Evolutionary conservation across 1,140 invertebrate species (phyloP).

Genomic region (Drosophila arizonae): DNA sequence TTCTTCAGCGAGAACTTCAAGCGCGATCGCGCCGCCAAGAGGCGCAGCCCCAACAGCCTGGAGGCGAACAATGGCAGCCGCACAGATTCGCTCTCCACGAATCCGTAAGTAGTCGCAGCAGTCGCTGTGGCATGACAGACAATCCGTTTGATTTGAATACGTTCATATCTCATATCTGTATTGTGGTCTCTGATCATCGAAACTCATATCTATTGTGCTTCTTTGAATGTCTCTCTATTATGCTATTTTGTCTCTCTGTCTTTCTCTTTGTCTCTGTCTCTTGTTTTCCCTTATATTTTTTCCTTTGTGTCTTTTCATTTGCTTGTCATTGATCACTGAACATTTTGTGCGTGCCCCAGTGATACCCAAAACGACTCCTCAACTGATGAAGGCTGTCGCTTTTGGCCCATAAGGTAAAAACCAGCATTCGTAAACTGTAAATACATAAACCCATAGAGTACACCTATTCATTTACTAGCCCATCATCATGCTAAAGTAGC

Average conservation of each 20-base stretch:
- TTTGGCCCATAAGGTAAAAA: constrained; percentile 82
- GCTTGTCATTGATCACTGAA: constrained; percentile 73
- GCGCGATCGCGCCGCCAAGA: constrained; percentile 30
- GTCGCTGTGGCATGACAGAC: background rate
- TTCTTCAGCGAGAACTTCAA: constrained; percentile 63
- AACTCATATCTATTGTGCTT: constrained; percentile 56
- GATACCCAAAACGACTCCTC: constrained; percentile 73
- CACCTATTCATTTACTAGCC: background rate
- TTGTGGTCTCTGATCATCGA: constrained; percentile 24
- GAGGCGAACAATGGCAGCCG: constrained; percentile 76
- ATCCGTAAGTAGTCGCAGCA: constrained; percentile 63
- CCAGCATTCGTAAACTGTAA: constrained; percentile 54
- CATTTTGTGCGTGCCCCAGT: constrained; percentile 66
- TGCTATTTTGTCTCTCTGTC: constrained; percentile 41
- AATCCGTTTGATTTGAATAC: constrained; percentile 12
- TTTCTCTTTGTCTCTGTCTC: constrained; percentile 26
- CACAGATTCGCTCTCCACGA: constrained; percentile 68
- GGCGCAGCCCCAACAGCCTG: constrained; percentile 59
- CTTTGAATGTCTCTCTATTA: constrained; percentile 27
- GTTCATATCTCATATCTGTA: constrained; percentile 24
- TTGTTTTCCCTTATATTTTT: constrained; percentile 34
- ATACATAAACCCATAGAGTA: constrained; percentile 30
- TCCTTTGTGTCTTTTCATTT: constrained; percentile 68
- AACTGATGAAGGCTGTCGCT: constrained; percentile 79
- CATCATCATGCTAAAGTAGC: background rate